Base-by-base conservation (phyloP, 2,797 vertebrate species). In the Squalus acanthias region DNA sequence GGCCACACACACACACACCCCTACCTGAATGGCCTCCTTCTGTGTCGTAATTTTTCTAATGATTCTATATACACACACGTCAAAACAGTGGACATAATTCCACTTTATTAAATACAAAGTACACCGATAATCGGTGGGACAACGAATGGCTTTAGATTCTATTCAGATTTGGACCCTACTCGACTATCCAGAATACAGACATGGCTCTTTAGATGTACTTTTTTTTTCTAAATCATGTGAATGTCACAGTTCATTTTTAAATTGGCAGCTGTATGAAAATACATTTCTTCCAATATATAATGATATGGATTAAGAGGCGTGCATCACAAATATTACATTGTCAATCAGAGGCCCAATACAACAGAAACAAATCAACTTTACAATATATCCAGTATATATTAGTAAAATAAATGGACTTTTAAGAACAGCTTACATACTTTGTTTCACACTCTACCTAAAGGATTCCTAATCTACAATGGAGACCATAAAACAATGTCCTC, bases 51-150 rank as follows among this genome's bases (percentile, higher is more conserved):
- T 39, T 39, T 39, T 39, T 39, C 39, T 39, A 39, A 39, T 39
- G 39, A 39, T 39, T 39, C 39, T 39, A 39, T 39, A 39, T 57
- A 57, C 53, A 57, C 53, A 57, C 53, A 57, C 53, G 15, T 6
- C 82, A 17, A 50, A 46, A 46, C 82, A 50, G 24, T 91, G 57
- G 57, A n/a, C n/a, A 95, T 13, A 29, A 69, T 95, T 70, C 22
- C 93, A 95, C 67, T 95, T 95, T 95, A 95, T 95, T 95, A 24
- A 94, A 69, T 94, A 57, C 88, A 94, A 67, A 70, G 92, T 46
- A 70, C n/a, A 69, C 69, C 20, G 46, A 57, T 72, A 17, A 72
- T 72, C 24, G 26, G 24, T 70, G 93, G 39, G n/a, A 72, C 2
- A 24, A 24, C 53, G 7, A 91, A 57, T 63, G 2, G 88, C 26